Base-by-base conservation (phyloP, 2,113 vertebrate species). In the Polypterus senegalus region DNA sequence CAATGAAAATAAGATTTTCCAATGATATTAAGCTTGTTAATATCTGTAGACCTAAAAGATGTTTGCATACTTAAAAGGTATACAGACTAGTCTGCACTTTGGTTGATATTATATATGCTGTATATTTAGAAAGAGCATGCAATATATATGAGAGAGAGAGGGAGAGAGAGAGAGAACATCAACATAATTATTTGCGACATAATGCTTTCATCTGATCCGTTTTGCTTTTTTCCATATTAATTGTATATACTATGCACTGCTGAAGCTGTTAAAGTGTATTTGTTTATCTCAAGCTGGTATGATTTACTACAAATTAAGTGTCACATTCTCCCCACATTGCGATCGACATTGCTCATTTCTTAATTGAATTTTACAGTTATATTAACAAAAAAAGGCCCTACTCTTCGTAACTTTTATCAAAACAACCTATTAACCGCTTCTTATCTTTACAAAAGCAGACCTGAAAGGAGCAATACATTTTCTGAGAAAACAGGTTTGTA, bases 221-320 rank as follows among this genome's bases (percentile, higher is more conserved):
- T 27, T 27, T 27, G 27, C 27, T 27, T 27, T 27, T 27, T 27
- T 27, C 27, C 27, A 27, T 27, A 27, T 27, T 27, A 27, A 27
- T 27, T 27, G 27, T 27, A 27, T 27, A 27, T 27, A 27, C 1
- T 27, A 27, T 27, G 27, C 27, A 27, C 27, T 27, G 27, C 46
- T 57, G 27, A 57, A 57, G 46, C 56, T 11, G 46, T 44, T 57
- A 6, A 43, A 57, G 46, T 44, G 11, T 57, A 44, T 3, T 27
- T 5, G 56, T 6, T 55, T 5, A 6, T 27, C 74, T 67, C 61
- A 72, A 70, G 65, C 69, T 70, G 71, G 82, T 77, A 77, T 82
- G 80, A 85, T 83, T 83, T 81, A 83, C 74, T 80, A 77, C 84
- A 84, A 84, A 83, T 83, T 77, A 85, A 81, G 82, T 79, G 81